These are phyloP conservation scores for Pristionchus arcanus DNA, from an alignment of 2,888 invertebrate species.

Conservation along the genomic window DNA sequence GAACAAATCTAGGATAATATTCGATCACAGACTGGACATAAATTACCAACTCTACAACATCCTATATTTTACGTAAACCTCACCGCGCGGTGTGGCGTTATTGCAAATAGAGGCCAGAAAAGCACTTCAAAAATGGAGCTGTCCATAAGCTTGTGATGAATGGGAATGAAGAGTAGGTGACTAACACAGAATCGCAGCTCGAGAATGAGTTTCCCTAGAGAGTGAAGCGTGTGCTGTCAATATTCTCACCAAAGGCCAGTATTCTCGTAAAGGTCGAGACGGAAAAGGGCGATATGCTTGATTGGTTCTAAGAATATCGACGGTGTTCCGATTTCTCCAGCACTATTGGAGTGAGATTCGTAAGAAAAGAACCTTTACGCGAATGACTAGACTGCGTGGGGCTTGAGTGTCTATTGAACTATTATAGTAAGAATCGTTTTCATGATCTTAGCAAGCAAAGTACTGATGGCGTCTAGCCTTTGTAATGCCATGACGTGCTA, in stretches of 20 bases:
- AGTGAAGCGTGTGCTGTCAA: not conserved
- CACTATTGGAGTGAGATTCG: not conserved
- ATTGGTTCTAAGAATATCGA: not conserved
- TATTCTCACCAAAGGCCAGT: not conserved
- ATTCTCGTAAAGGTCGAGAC: not conserved
- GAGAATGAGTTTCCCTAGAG: not conserved
- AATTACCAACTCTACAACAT: too few relatives aligned
- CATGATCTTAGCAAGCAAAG: too few relatives aligned
- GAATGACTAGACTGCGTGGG: too few relatives aligned
- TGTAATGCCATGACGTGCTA: too few relatives aligned
- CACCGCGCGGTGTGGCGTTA: not conserved
- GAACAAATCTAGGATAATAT: too few relatives aligned
- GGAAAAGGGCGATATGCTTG: not conserved
- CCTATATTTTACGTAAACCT: too few relatives aligned
- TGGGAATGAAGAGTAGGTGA: not conserved
- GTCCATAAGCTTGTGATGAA: not conserved
- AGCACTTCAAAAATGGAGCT: not conserved
- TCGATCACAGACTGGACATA: too few relatives aligned
- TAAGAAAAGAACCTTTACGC: too few relatives aligned
- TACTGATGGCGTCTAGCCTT: too few relatives aligned
- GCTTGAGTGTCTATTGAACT: too few relatives aligned
- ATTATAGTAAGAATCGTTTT: too few relatives aligned
- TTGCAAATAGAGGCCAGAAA: not conserved
- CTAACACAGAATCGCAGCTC: not conserved
- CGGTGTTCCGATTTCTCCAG: not conserved